Evolutionary conservation across 2,797 vertebrate species (phyloP), one percentile per base, ranked within the genome.

Genomic region (Onychomys leucogaster): DNA sequence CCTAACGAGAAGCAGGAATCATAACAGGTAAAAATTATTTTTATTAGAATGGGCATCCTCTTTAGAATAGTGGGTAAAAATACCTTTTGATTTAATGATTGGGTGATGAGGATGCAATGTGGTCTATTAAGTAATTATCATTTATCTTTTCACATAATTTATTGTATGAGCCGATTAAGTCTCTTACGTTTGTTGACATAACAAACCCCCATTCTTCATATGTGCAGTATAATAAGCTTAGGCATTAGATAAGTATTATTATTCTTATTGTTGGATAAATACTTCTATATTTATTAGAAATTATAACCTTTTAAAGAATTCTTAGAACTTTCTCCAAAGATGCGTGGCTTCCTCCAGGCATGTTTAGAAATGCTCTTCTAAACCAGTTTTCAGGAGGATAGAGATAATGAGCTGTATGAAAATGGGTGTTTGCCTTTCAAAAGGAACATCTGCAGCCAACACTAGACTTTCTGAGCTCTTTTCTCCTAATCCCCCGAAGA

Each of bases 311-410:
- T 84, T 32, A 34, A 86, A 86, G 55, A 46, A 37, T 63, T 80
- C 71, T 88, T 94, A 76, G 83, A 37, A 90, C 55, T 84, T 86
- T 87, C 8, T 85, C 89, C 59, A 73, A 69, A 90, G 83, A 84
- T 91, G 23, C 49, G 69, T 61, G 34, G 59, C 3, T 95, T 95
- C 27, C 23, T 90, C n/a, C 90, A 57, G 59, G 65, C 7, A 91
- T 27, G 23, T 93, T 82, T 91, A 77, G 21, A 96, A 96, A 96
- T 59, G 43, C 69, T 23, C 52, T 95, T 91, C 32, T 90, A 90
- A 69, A 92, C 11, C 88, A 89, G 69, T 85, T 88, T 43, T 46
- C 25, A 75, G 87, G 57, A 91, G 93, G 7, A 27, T 43, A 94
- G 86, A 84, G 71, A 55, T 5, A 82, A 71, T 19, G 82, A 91